phyloP scores from a whole-genome alignment of 2,113 vertebrate genomes.

The Podarcis muralis region DNA sequence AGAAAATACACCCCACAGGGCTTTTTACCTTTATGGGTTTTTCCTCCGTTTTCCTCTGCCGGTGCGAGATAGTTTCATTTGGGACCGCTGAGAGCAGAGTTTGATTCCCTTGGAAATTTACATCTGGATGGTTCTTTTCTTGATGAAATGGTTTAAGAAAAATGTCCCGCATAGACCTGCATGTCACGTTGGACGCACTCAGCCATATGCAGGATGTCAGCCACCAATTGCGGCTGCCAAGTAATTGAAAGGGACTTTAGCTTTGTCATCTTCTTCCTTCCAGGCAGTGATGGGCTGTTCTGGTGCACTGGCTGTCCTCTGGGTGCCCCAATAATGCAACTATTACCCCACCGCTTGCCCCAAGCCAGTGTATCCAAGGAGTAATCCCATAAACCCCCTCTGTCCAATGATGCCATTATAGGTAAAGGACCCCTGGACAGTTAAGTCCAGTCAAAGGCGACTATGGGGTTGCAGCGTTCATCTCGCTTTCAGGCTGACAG shows the following conservation, averaged over 20 bases:
- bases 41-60: slow-evolving; percentile 45
- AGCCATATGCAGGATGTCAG: background rate
- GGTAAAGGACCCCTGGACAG: too few relatives aligned
- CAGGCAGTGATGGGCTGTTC: background rate
- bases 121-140: slow-evolving; percentile 46
- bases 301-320: background rate
- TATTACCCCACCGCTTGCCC: background rate
- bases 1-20: slow-evolving; percentile 39
- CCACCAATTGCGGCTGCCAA: background rate
- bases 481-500: too few relatives aligned
- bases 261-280: background rate
- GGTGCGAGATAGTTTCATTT: slow-evolving; percentile 46
- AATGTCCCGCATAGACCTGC: slow-evolving; percentile 3
- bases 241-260: background rate
- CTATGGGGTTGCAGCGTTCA: too few relatives aligned
- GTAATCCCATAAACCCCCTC: background rate
- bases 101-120: slow-evolving; percentile 54
- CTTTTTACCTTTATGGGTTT: slow-evolving; percentile 61
- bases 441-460: too few relatives aligned
- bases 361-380: background rate
- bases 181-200: background rate
- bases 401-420: background rate
- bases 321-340: background rate
- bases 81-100: slow-evolving; percentile 54
- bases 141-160: slow-evolving; percentile 37